Evolutionary conservation across 2,888 invertebrate genomes (phyloP).

Genomic region (Protodeltote pygarga): DNA sequence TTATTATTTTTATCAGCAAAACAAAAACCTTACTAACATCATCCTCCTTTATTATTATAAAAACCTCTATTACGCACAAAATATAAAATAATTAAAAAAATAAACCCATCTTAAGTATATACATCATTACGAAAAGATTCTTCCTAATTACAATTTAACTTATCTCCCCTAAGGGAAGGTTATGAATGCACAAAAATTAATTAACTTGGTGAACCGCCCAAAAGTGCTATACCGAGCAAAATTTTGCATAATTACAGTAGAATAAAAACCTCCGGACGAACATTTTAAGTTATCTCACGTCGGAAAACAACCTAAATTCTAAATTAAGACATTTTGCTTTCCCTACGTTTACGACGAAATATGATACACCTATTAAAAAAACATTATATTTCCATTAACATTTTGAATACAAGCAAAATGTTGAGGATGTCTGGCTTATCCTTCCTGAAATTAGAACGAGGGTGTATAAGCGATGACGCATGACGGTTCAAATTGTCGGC

Average conservation of each 20-base stretch:
- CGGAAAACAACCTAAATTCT: conserved; percentile 18
- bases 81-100: no score
- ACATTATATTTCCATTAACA: conserved; percentile 11
- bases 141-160: conserved; percentile 33
- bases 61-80: no score
- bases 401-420: background rate
- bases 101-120: conserved; percentile 2
- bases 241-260: conserved; percentile 33
- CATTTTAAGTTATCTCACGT: conserved; percentile 13
- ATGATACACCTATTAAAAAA: background rate
- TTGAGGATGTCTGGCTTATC: background rate
- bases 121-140: conserved; percentile 20
- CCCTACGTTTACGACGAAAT: conserved; percentile 4
- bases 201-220: conserved; percentile 26
- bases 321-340: conserved; percentile 22
- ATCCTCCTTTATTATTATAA: no score
- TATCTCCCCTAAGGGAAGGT: conserved; percentile 9
- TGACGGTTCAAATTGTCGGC: no score
- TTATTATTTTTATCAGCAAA: no score
- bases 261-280: conserved; percentile 25
- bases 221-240: conserved; percentile 16
- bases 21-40: no score
- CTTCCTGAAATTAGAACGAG: no score
- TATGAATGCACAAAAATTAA: conserved; percentile 31
- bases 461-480: no score